phyloP scores from a whole-genome alignment of 2,113 vertebrate genomes.

The Alethe castanea region DNA sequence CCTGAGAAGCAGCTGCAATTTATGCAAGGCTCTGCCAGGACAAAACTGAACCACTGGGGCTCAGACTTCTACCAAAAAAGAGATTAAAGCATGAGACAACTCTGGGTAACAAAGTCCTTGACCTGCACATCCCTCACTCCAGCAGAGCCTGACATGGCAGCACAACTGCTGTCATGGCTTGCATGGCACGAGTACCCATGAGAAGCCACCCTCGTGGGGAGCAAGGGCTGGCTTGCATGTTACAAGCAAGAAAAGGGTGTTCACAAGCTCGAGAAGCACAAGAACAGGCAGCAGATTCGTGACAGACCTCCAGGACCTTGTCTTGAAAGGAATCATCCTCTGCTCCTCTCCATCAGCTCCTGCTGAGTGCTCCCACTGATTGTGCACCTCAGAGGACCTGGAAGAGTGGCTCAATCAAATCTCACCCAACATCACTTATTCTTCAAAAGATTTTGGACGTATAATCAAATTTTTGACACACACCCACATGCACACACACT shows the following conservation, averaged over 20 bases:
- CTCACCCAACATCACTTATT: background rate
- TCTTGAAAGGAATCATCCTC: background rate
- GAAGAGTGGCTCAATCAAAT: background rate
- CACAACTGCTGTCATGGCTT: background rate
- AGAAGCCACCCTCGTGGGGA: background rate
- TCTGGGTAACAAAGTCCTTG: background rate
- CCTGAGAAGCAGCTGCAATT: background rate
- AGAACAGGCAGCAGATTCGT: background rate
- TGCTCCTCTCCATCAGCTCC: background rate
- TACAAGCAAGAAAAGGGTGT: background rate
- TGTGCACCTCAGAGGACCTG: background rate
- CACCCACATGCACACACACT: rapidly evolving
- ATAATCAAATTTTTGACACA: background rate
- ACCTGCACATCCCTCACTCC: background rate
- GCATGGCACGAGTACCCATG: background rate
- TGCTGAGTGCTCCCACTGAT: background rate
- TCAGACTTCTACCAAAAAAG: background rate
- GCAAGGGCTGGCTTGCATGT: background rate
- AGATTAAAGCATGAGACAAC: background rate
- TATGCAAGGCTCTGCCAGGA: background rate
- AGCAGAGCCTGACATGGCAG: background rate
- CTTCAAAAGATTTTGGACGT: background rate
- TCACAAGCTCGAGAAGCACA: background rate
- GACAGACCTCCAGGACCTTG: background rate
- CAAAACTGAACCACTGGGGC: background rate